Evolutionary conservation across 2,888 invertebrate genomes (phyloP), one percentile per base, ranked within the genome.

Genomic region (Chloroclysta siterata): DNA sequence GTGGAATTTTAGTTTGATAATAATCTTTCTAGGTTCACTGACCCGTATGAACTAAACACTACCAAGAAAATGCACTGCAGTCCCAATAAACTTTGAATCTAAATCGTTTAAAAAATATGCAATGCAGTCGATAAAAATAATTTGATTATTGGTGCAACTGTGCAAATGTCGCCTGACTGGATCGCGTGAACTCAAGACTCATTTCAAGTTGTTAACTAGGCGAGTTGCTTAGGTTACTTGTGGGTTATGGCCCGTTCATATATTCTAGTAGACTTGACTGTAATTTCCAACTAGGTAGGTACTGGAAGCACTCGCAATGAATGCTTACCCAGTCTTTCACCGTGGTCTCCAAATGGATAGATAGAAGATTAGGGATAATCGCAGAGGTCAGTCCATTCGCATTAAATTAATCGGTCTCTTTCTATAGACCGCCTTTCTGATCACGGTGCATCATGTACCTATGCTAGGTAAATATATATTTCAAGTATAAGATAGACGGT

Each of bases 161-260:
- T 55, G 46, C 55, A 65, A 65, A 67, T 68, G 66, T 71, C 62
- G 58, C 55, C 55, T 64, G 65, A 71, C 60, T 68, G 68, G 69
- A 74, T 77, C 68, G 74, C 74, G 69, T 73, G 68, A 68, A 68
- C 71, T 71, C 72, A 70, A 56, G 36, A 65, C 60, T 53, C 53
- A 77, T 79, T 76, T 72, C 72, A 65, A 76, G 72, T 78, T 72
- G 74, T 73, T 77, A 79, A 78, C 78, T 73, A 73, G 71, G 72
- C 55, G 56, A 64, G 65, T 65, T 63, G 66, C 72, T 74, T 73
- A 68, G 68, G 71, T 78, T 75, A 72, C 72, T 73, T 66, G 47
- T 48, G 41, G 56, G 56, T 52, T 14, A 68, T 72, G 72, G 69
- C 72, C 71, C 65, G 69, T 75, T 77, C 71, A 74, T 72, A 60